Percentiles rank a stretch among this genome's conserved stretches.
phyloP scores from a whole-genome alignment of 2,113 vertebrate genomes.

The Gulo gulo region DNA sequence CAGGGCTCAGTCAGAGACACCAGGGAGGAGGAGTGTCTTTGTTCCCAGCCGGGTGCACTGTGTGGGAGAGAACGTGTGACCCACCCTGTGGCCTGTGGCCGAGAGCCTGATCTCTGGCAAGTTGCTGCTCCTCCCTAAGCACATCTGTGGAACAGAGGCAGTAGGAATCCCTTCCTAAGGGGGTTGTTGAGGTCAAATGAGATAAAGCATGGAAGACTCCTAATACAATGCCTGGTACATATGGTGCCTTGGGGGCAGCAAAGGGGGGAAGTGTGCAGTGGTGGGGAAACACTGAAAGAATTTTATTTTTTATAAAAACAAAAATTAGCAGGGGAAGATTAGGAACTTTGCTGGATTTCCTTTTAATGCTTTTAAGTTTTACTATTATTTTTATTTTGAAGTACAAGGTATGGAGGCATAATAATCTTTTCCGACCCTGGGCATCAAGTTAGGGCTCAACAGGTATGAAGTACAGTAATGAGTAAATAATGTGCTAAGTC shows the following conservation, averaged over 20 bases:
- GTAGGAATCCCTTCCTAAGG: neutral
- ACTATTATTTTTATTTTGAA: neutral
- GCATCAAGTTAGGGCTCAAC: neutral
- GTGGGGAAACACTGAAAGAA: neutral
- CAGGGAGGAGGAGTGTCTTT: neutral
- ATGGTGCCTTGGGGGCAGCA: neutral
- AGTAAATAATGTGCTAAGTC: neutral
- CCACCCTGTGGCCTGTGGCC: neutral
- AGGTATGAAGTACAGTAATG: neutral
- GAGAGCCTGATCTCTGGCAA: rapidly evolving
- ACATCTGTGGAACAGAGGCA: neutral
- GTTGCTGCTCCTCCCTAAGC: neutral
- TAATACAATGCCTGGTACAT: neutral
- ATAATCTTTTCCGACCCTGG: neutral
- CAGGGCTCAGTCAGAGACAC: neutral
- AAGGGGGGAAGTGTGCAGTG: neutral
- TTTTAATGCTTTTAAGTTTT: neutral
- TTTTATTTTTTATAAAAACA: constrained; percentile 31
- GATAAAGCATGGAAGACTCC: neutral
- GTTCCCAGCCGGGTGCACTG: neutral
- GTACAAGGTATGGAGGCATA: neutral
- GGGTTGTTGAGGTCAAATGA: neutral
- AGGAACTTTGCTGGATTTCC: neutral
- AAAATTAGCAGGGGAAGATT: neutral
- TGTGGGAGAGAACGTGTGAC: neutral